Percentiles rank a stretch among this genome's conserved stretches.
Evolutionary conservation across 2,888 invertebrate genomes (phyloP).

Genomic region (Galeruca laticollis): DNA sequence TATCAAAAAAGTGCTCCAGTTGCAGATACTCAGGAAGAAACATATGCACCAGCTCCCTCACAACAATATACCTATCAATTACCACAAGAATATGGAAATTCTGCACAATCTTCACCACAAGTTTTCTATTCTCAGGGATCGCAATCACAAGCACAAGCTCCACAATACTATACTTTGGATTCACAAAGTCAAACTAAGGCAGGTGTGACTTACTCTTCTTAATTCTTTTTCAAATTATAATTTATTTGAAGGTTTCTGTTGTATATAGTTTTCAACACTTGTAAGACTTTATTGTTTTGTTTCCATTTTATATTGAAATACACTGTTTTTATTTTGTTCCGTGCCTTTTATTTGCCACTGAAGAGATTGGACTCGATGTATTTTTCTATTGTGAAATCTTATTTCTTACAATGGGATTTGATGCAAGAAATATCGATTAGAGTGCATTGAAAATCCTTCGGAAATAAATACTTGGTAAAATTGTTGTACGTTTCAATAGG

Average conservation of each 20-base stretch:
- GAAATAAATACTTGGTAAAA: no score
- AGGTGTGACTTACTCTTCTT: constrained; percentile 49
- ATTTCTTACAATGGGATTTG: no score
- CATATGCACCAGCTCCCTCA: constrained; percentile 31
- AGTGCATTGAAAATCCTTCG: no score
- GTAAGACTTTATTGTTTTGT: constrained; percentile 9
- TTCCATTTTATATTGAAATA: constrained; percentile 19
- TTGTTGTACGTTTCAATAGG: no score
- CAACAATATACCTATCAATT: constrained; percentile 38
- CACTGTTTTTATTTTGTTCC: constrained; percentile 27
- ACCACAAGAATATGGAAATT: constrained; percentile 30
- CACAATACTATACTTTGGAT: constrained; percentile 50
- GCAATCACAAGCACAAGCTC: constrained; percentile 27
- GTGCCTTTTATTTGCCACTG: background rate
- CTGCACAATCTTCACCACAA: constrained; percentile 46
- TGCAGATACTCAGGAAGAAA: constrained; percentile 20
- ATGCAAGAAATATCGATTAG: no score
- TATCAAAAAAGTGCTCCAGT: constrained; percentile 11
- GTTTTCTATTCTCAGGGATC: constrained; percentile 44
- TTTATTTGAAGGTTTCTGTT: constrained; percentile 42
- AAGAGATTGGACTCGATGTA: background rate
- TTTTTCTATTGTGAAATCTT: no score
- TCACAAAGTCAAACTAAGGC: constrained; percentile 49
- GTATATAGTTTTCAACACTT: constrained; percentile 47
- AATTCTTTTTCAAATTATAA: constrained; percentile 16